Conservation (phyloP, 2,888 invertebrate species). For the Acrocyrtus sp. region DNA sequence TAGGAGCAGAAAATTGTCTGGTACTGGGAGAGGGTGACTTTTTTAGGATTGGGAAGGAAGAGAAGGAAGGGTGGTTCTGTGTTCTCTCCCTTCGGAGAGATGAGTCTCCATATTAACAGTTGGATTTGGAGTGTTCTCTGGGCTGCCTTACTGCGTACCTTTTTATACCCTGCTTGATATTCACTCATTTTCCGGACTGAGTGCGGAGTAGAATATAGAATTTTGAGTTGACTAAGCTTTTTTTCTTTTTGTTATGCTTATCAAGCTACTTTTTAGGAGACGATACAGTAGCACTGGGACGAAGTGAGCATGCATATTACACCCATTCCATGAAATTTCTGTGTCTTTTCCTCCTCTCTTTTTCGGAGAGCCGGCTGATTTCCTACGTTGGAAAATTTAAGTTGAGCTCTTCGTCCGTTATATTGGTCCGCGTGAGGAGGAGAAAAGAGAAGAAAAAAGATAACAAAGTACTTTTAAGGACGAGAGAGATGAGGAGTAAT, state of each 20-base stretch:
- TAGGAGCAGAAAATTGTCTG: too few species aligned
- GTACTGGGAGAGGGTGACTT: too few species aligned
- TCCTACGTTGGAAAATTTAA: constrained; percentile 6
- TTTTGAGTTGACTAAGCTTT: constrained; percentile 25
- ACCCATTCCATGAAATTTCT: too few species aligned
- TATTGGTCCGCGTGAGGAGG: constrained; percentile 7
- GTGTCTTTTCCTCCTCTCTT: constrained; percentile 28
- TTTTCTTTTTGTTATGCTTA: constrained; percentile 43
- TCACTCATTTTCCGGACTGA: too few species aligned
- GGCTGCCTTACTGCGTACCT: too few species aligned
- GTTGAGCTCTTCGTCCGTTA: neutral
- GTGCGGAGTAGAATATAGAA: constrained; percentile 21
- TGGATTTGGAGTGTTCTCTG: too few species aligned
- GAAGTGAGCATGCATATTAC: constrained; percentile 45
- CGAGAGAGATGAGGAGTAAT: constrained; percentile 51
- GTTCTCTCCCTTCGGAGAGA: too few species aligned
- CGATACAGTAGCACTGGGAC: constrained; percentile 16
- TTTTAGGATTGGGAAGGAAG: too few species aligned
- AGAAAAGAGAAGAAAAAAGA: constrained; percentile 55
- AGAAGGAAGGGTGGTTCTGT: too few species aligned
- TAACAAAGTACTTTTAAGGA: constrained; percentile 58
- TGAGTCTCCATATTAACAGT: too few species aligned
- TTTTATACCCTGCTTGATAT: too few species aligned
- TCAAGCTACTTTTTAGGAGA: constrained; percentile 29
- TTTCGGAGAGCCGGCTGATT: constrained; percentile 29